Percentiles rank a stretch among this genome's conserved stretches.
Evolutionary conservation across 1,140 invertebrate genomes (phyloP).

Genomic region (Microplitis mediator): DNA sequence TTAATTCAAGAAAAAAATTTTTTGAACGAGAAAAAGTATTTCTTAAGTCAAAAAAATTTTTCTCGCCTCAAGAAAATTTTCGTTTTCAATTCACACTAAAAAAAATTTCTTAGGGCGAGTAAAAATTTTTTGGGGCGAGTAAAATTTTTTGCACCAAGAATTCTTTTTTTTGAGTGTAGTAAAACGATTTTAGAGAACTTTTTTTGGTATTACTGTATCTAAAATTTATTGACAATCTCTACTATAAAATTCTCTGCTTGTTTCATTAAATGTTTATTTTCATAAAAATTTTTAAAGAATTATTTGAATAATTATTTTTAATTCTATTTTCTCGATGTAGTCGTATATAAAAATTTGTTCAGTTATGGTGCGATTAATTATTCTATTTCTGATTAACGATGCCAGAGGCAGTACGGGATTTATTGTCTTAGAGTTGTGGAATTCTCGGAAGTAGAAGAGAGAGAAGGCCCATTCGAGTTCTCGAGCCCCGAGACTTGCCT

Average conservation of each 20-base stretch:
- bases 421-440: conserved; percentile 14
- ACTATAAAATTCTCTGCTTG: no score
- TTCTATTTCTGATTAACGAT: conserved; percentile 24
- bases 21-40: no score
- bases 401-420: conserved; percentile 5
- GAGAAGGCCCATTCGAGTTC: background rate
- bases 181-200: no score
- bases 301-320: background rate
- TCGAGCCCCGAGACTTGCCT: conserved; percentile 4
- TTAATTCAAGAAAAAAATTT: background rate
- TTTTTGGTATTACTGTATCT: no score
- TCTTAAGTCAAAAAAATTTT: background rate
- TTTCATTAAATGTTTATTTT: no score
- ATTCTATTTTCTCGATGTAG: background rate
- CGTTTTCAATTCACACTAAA: no score
- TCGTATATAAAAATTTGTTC: background rate
- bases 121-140: background rate
- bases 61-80: no score
- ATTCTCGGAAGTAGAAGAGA: conserved; percentile 19
- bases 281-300: no score
- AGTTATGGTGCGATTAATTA: conserved; percentile 20
- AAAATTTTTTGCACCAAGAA: no score
- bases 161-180: no score
- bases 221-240: no score
- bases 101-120: no score